Base-by-base conservation (phyloP, 2,888 invertebrate species). In the Vanessa cardui region DNA sequence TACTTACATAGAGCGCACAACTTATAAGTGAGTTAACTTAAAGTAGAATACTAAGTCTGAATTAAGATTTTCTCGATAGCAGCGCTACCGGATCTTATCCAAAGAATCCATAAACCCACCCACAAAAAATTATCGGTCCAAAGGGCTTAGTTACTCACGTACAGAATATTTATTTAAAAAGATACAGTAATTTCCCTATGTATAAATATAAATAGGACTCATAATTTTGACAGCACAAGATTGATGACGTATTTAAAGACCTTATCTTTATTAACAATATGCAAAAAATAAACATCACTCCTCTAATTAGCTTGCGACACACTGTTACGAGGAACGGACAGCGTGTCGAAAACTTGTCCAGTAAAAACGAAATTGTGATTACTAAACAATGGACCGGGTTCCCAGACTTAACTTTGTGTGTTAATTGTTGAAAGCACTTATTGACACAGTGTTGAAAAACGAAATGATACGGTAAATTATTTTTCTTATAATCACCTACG, bases 291-390 rank as follows among this genome's bases (percentile, higher is more conserved):
- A 73, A 69, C 70, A 71, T 64, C 71, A 66, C 52, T 62, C 64
- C 68, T 69, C 73, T 76, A 77, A 77, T 75, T 74, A 74, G 70
- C 69, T 83, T 80, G 76, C 75, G 76, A 81, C 83, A 84, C 83
- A 84, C 79, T 68, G 76, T 45, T 71, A 52, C 49, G 58, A 63
- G 31, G 60, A 61, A 56, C 56, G 64, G 59, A 54, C 21, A 21
- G 58, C 58, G 49, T 73, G 72, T 71, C 44, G 71, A 64, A 71
- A 73, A 62, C 62, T 58, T 62, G 71, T 69, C 71, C 71, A 64
- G 66, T 63, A 66, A 68, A 62, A 59, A 62, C 62, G 56, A 39
- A 56, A 56, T 26, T 58, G 58, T 64, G 64, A 59, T 67, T 63
- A 59, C 67, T 52, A 63, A 67, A 67, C 67, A 67, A 67, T 67